Evolutionary conservation across 1,140 invertebrate species (phyloP).

Genomic region (Drosophila cardini): DNA sequence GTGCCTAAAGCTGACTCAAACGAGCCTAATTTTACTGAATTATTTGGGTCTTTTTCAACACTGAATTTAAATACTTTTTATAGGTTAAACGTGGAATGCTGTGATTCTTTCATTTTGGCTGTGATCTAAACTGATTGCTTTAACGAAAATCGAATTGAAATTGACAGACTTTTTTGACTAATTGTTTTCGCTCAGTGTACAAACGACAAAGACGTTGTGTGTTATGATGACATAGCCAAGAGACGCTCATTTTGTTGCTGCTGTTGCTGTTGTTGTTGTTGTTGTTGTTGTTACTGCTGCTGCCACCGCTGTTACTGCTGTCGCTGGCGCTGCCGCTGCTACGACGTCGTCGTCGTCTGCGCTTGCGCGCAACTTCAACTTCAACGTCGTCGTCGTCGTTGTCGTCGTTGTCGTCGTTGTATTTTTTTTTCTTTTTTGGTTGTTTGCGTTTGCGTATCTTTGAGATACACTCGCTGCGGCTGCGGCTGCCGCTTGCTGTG

Average conservation of each 20-base stretch:
- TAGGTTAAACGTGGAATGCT: too few species aligned
- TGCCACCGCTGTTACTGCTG: constrained; percentile 19
- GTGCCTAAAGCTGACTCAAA: too few species aligned
- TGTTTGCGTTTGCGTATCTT: constrained; percentile 60
- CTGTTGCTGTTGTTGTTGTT: constrained; percentile 8
- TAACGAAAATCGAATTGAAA: too few species aligned
- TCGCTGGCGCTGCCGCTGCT: constrained; percentile 26
- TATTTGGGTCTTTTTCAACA: too few species aligned
- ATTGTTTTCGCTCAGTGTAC: constrained; percentile 26
- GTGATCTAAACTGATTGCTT: too few species aligned
- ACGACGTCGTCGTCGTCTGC: constrained; percentile 25
- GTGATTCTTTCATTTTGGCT: too few species aligned
- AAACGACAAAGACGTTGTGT: constrained; percentile 34
- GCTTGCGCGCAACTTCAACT: constrained; percentile 61
- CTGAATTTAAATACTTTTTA: too few species aligned
- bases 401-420: constrained; percentile 21
- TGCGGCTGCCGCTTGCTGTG: constrained; percentile 45
- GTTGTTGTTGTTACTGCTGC: constrained; percentile 9
- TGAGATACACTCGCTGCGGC: constrained; percentile 40
- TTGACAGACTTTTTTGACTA: neutral
- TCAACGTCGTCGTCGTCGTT: constrained; percentile 19
- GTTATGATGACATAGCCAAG: constrained; percentile 77
- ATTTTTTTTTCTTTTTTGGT: constrained; percentile 5
- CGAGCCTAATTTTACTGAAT: too few species aligned
- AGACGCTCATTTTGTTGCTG: constrained; percentile 29